A percentile compares a stretch with the other conserved stretches of the same genome.
These are phyloP conservation scores for Mesodorylaimus sp. DNA, from an alignment of 2,888 invertebrate genomes.

Conservation along the genomic window DNA sequence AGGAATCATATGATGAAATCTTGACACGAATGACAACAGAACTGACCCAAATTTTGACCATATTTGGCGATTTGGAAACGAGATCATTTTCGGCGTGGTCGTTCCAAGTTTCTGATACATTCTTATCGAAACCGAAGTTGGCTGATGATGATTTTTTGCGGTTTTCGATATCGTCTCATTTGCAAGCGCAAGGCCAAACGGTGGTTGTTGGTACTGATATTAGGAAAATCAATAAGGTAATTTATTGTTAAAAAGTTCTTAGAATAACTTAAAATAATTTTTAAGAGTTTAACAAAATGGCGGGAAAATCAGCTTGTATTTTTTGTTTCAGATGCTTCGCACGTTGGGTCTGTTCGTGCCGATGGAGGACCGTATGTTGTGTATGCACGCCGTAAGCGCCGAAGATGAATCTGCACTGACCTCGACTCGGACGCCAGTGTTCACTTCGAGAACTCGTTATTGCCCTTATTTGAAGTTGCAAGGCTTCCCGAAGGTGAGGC, in stretches of 20 bases:
- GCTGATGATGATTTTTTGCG: constrained; percentile 12
- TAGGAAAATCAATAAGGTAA: constrained; percentile 15
- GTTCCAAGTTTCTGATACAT: constrained; percentile 7
- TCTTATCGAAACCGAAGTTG: constrained; percentile 11
- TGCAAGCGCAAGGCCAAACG: constrained; percentile 21
- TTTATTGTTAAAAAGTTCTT: not conserved
- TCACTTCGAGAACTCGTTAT: constrained; percentile 14
- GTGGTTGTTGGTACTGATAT: constrained; percentile 20
- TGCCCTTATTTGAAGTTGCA: constrained; percentile 21
- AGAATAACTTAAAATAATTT: not conserved
- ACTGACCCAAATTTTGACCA: no score
- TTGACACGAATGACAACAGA: no score
- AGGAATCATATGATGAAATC: no score
- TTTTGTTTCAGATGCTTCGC: constrained; percentile 16
- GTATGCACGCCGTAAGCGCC: no score
- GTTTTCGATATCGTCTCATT: constrained; percentile 18
- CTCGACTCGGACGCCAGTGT: no score
- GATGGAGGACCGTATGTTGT: constrained; percentile 16
- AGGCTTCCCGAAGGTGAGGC: constrained; percentile 18
- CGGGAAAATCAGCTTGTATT: not conserved
- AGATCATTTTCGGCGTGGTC: constrained; percentile 13
- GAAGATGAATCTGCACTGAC: no score
- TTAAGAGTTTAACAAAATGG: not conserved
- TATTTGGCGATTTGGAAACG: constrained; percentile 13
- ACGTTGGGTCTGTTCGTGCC: constrained; percentile 21